Evolutionary conservation across 1,140 invertebrate species (phyloP).

Genomic region (Agrilus planipennis): DNA sequence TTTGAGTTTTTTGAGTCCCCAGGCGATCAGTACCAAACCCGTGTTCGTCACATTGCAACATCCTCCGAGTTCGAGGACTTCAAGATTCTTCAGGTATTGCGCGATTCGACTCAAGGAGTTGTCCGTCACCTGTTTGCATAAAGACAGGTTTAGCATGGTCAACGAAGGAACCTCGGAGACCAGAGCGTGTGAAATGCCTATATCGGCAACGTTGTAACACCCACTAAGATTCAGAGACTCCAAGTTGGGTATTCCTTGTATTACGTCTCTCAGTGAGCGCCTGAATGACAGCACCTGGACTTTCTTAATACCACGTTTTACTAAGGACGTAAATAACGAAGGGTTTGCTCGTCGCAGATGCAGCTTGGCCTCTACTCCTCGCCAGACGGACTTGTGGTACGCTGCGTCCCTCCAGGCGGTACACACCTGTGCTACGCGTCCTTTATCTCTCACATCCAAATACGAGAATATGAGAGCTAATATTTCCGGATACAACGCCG

Average conservation of each 20-base stretch:
- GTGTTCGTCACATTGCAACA: conserved; percentile 84
- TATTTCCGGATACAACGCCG: conserved; percentile 82
- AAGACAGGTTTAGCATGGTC: conserved; percentile 70
- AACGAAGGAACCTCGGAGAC: conserved; percentile 58
- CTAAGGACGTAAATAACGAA: conserved; percentile 73
- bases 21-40: conserved; percentile 71
- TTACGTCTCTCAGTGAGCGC: conserved; percentile 73
- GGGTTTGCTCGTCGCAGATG: conserved; percentile 75
- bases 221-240: conserved; percentile 83
- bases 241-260: conserved; percentile 73
- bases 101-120: conserved; percentile 70
- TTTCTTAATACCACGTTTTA: conserved; percentile 72
- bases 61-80: conserved; percentile 78
- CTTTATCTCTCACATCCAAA: conserved; percentile 77
- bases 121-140: conserved; percentile 92
- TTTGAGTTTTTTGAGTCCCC: conserved; percentile 72
- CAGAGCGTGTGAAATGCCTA: conserved; percentile 71
- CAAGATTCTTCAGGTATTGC: conserved; percentile 74
- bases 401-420: conserved; percentile 81
- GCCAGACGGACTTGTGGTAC: conserved; percentile 87
- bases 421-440: conserved; percentile 83
- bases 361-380: conserved; percentile 79
- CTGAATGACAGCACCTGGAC: conserved; percentile 82
- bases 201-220: conserved; percentile 81
- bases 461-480: conserved; percentile 85